These are phyloP conservation scores for Xenopus tropicalis DNA, from an alignment of 2,113 vertebrate genomes.

Conservation along the genomic window DNA sequence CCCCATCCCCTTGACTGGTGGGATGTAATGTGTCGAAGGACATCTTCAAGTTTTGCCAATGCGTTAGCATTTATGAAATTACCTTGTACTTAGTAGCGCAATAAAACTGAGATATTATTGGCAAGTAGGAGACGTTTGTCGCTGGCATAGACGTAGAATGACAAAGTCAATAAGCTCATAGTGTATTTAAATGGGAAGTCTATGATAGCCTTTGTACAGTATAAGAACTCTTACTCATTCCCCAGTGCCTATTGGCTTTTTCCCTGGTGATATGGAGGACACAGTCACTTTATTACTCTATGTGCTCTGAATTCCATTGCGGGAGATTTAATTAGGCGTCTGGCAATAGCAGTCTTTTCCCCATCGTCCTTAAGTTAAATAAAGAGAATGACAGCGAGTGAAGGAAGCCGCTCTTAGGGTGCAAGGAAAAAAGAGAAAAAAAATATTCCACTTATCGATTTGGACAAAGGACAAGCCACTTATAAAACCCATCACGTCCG, in stretches of 20 bases:
- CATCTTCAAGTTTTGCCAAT: too few species aligned
- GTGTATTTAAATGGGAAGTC: too few species aligned
- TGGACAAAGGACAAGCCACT: not conserved
- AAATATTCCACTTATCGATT: not conserved
- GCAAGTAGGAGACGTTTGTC: too few species aligned
- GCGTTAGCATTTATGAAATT: too few species aligned
- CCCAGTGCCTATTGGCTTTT: not conserved
- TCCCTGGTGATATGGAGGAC: not conserved
- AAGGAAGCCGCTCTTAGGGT: not conserved
- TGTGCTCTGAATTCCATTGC: slow-evolving; percentile 1
- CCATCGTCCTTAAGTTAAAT: not conserved
- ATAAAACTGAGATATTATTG: too few species aligned
- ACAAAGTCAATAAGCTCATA: too few species aligned
- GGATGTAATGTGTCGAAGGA: too few species aligned
- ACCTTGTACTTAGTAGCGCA: too few species aligned
- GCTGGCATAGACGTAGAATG: too few species aligned
- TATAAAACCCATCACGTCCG: not conserved
- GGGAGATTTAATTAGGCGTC: slow-evolving; percentile 7
- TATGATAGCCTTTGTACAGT: too few species aligned
- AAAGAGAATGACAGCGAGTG: not conserved
- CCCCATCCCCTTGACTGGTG: too few species aligned
- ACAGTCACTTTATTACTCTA: not conserved
- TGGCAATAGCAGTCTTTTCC: not conserved
- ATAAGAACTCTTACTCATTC: not conserved
- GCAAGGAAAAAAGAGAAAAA: not conserved